phyloP scores from a whole-genome alignment of 2,888 invertebrate genomes.

The Ochropacha duplaris region DNA sequence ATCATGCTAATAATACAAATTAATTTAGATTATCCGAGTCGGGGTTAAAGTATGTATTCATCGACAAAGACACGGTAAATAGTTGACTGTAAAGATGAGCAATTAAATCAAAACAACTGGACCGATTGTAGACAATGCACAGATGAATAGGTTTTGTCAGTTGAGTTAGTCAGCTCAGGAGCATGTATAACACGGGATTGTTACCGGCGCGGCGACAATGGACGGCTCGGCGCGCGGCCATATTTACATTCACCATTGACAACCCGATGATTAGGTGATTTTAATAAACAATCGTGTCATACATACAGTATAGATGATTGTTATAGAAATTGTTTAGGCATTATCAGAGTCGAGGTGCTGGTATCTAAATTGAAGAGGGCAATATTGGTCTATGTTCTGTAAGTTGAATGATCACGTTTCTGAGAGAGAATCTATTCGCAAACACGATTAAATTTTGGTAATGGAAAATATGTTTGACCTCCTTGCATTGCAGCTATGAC shows the following conservation, averaged over 20 bases:
- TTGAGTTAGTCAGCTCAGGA: constrained; percentile 55
- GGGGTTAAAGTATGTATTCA: no score
- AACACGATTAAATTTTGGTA: no score
- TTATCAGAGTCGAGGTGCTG: no score
- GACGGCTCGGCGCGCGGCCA: constrained; percentile 46
- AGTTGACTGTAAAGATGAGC: constrained; percentile 1
- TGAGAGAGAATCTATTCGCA: no score
- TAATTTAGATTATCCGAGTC: not conserved
- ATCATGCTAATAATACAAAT: not conserved
- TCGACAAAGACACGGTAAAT: not conserved
- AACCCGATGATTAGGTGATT: constrained; percentile 58
- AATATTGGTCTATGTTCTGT: no score
- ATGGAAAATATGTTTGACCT: not conserved
- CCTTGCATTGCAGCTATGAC: no score
- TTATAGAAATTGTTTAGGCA: constrained; percentile 40
- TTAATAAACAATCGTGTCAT: constrained; percentile 63
- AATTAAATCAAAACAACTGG: constrained; percentile 10
- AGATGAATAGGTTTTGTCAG: constrained; percentile 34
- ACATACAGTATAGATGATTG: constrained; percentile 41
- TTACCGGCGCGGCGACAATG: constrained; percentile 58
- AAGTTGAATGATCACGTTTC: no score
- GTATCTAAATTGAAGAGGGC: no score
- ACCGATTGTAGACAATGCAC: constrained; percentile 29
- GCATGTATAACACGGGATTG: constrained; percentile 75
- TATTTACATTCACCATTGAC: constrained; percentile 56